A percentile compares a stretch with the other conserved stretches of the same genome.
Evolutionary conservation across 1,140 invertebrate genomes (phyloP).

Genomic region (Formica exsecta): DNA sequence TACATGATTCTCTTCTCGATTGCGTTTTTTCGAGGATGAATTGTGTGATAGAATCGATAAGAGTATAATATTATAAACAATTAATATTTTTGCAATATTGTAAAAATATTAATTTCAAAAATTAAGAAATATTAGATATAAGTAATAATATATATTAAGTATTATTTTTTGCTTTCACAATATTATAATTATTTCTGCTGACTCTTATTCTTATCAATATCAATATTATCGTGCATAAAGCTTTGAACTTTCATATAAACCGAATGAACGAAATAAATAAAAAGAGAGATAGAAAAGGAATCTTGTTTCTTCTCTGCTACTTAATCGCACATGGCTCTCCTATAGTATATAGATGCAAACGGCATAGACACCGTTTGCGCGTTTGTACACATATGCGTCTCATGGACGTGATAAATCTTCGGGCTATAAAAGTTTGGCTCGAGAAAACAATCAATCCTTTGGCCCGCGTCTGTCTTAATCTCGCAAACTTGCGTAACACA

Average conservation of each 20-base stretch:
- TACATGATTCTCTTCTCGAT: not conserved
- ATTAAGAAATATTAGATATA: not conserved
- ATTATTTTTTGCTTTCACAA: no score
- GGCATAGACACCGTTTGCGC: not conserved
- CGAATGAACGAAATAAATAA: not conserved
- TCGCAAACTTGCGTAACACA: not conserved
- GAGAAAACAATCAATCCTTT: not conserved
- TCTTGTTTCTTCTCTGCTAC: not conserved
- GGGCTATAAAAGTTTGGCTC: not conserved
- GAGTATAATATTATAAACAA: not conserved
- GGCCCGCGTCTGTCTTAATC: not conserved
- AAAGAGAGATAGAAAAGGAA: not conserved
- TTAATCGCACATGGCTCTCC: not conserved
- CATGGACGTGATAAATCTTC: not conserved
- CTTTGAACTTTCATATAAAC: not conserved
- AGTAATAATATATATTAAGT: slow-evolving; percentile 8
- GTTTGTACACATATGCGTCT: not conserved
- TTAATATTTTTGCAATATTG: not conserved
- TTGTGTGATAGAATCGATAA: not conserved
- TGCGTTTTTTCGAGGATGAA: not conserved
- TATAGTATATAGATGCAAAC: not conserved
- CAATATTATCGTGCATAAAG: not conserved
- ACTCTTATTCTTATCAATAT: not conserved
- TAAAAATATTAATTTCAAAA: not conserved
- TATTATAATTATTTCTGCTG: not conserved